These are phyloP conservation scores for Tachypleus tridentatus DNA, from an alignment of 1,140 invertebrate genomes.

Conservation along the genomic window DNA sequence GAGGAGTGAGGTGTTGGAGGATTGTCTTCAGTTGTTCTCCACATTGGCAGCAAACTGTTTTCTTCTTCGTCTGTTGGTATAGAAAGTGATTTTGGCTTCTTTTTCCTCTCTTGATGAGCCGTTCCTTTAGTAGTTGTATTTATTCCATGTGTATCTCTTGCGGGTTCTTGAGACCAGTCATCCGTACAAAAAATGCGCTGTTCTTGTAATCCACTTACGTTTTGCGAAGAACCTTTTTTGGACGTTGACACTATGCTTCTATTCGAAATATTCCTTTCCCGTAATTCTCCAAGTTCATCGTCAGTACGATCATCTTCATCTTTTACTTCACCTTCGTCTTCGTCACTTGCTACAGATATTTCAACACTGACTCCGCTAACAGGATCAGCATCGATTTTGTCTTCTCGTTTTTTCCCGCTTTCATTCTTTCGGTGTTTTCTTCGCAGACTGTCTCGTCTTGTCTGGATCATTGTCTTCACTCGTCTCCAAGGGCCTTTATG, in stretches of 20 bases:
- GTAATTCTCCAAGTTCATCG: no score
- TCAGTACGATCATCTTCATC: background rate
- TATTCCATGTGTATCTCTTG: background rate
- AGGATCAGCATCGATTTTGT: background rate
- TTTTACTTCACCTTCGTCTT: background rate
- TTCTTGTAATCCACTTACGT: background rate
- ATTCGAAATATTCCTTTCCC: background rate
- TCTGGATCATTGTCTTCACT: constrained; percentile 21
- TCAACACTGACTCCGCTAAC: background rate
- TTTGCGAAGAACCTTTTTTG: background rate
- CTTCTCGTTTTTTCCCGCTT: constrained; percentile 4
- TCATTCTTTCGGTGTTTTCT: constrained; percentile 1
- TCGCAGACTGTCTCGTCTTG: constrained; percentile 16
- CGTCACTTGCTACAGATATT: background rate
- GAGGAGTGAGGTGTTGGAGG: constrained; percentile 30
- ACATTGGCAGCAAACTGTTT: background rate
- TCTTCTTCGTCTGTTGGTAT: constrained; percentile 7
- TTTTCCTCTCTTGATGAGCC: background rate
- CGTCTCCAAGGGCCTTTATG: constrained; percentile 16
- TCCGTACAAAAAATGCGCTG: background rate
- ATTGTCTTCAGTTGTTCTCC: background rate
- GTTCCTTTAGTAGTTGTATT: constrained; percentile 1
- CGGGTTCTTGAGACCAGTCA: background rate
- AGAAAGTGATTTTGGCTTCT: constrained; percentile 10
- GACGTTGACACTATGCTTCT: background rate